Evolutionary conservation across 2,113 vertebrate genomes (phyloP).

Genomic region (Neopipo cinnamomea): DNA sequence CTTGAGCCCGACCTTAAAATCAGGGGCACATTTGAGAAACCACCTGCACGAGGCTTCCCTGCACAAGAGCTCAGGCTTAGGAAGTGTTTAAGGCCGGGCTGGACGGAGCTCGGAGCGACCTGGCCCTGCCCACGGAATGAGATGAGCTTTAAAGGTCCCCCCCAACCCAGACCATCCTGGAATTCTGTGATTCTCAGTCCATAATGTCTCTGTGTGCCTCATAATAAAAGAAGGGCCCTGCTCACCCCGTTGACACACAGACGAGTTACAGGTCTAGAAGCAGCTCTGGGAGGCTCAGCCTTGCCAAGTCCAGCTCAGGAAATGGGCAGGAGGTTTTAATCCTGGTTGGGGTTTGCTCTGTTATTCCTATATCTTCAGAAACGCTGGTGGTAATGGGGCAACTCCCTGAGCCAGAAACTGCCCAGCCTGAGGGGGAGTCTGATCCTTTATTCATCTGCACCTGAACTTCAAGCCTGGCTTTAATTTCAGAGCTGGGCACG

Average conservation of each 20-base stretch:
- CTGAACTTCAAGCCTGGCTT: not conserved
- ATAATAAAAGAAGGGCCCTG: not conserved
- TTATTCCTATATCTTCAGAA: not conserved
- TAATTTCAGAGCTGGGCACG: not conserved
- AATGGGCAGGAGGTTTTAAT: not conserved
- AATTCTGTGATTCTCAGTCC: not conserved
- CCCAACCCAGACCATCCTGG: not conserved
- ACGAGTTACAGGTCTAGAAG: not conserved
- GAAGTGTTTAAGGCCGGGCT: not conserved
- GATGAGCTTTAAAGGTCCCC: not conserved
- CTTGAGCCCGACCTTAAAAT: not conserved
- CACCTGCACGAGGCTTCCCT: accelerated
- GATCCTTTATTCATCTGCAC: not conserved
- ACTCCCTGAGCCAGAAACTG: not conserved
- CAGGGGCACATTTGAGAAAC: not conserved
- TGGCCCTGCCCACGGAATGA: not conserved
- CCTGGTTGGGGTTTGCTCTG: not conserved
- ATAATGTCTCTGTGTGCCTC: accelerated
- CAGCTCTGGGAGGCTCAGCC: not conserved
- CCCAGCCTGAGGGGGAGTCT: not conserved
- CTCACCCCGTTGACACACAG: not conserved
- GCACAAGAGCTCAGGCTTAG: not conserved
- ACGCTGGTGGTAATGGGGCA: accelerated
- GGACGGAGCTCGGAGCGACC: not conserved
- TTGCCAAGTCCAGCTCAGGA: not conserved